Conservation (phyloP, 2,113 vertebrate genomes). For the Crotalus tigris region DNA sequence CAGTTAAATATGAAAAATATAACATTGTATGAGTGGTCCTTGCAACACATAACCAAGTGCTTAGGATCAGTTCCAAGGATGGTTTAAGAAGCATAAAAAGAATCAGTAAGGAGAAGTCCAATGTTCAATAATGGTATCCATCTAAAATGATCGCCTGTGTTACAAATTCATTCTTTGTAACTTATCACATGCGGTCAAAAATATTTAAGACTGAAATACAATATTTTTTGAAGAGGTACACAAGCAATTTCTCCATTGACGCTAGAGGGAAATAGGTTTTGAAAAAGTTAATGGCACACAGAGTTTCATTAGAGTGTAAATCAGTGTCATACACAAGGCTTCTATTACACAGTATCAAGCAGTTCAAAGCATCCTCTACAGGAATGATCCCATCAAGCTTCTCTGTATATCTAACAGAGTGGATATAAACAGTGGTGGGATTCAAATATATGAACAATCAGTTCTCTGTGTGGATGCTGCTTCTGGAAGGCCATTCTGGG, state of each 20-base stretch:
- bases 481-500: no score
- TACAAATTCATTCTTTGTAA: not conserved
- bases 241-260: not conserved
- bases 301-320: not conserved
- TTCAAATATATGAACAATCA: no score
- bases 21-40: not conserved
- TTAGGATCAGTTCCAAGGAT: not conserved
- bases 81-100: not conserved
- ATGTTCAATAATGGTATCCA: not conserved
- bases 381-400: not conserved
- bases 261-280: not conserved
- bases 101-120: not conserved
- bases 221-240: not conserved
- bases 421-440: not conserved
- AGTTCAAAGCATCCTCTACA: not conserved
- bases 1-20: not conserved
- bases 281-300: not conserved
- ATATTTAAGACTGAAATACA: conserved; percentile 6
- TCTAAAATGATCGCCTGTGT: conserved; percentile 3
- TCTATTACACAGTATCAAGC: not conserved
- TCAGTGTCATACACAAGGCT: not conserved
- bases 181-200: not conserved
- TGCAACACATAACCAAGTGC: not conserved
- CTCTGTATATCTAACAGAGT: not conserved
- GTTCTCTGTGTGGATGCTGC: no score